phyloP scores from a whole-genome alignment of 2,797 vertebrate genomes.

The Poeciliopsis paucimaculata region DNA sequence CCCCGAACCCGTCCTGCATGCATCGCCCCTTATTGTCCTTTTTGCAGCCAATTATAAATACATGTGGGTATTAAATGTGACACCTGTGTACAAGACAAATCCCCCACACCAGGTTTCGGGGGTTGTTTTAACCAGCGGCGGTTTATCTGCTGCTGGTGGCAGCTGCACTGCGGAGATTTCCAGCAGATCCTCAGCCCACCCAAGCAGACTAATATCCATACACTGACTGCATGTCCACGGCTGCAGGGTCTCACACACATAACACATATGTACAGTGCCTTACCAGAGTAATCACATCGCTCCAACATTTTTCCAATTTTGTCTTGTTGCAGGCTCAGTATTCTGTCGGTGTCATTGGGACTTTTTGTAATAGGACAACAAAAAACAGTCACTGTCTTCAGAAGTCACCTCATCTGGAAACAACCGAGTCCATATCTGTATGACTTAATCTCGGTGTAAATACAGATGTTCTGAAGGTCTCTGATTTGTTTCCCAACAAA shows the following conservation, averaged over 20 bases:
- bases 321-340: no score
- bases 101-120: constrained; percentile 71
- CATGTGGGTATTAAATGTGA: constrained; percentile 86
- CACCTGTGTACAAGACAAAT: constrained; percentile 84
- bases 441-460: neutral
- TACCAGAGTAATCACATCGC: neutral
- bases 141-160: constrained; percentile 72
- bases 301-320: neutral
- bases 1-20: constrained; percentile 64
- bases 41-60: constrained; percentile 81
- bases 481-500: neutral
- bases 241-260: constrained; percentile 24
- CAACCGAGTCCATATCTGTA: neutral
- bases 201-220: constrained; percentile 84
- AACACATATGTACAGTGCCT: neutral
- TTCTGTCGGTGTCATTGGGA: neutral
- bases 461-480: neutral
- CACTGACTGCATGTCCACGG: constrained; percentile 62
- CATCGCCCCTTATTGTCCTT: constrained; percentile 71
- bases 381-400: neutral
- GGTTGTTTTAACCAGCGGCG: constrained; percentile 74
- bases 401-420: neutral
- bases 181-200: constrained; percentile 81
- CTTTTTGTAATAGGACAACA: neutral
- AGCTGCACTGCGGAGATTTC: constrained; percentile 86